phyloP scores from a whole-genome alignment of 2,888 invertebrate species.

The Drosophila rubida region DNA sequence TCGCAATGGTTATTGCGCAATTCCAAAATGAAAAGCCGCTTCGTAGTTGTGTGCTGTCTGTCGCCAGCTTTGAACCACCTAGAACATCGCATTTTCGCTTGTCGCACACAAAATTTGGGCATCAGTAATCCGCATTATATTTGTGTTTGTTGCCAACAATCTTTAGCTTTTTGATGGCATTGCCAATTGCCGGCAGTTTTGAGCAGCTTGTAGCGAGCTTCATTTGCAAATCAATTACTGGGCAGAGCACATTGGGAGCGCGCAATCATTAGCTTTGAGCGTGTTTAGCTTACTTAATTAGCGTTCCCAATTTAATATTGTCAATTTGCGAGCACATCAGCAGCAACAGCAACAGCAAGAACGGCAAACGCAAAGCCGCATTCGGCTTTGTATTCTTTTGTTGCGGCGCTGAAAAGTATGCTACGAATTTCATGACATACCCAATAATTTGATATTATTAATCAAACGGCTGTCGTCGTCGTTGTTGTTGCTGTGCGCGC shows the following conservation, averaged over 20 bases:
- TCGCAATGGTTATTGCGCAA: no score
- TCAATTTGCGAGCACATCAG: not conserved
- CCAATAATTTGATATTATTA: not conserved
- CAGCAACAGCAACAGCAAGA: no score
- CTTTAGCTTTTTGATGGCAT: not conserved
- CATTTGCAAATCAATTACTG: not conserved
- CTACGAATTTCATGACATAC: not conserved
- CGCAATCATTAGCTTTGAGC: constrained; percentile 3
- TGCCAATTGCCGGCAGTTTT: no score
- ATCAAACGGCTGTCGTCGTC: not conserved
- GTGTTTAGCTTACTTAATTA: constrained; percentile 3
- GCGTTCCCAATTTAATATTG: not conserved
- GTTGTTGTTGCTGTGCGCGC: not conserved
- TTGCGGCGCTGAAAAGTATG: not conserved
- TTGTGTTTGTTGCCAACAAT: no score
- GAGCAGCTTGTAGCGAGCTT: no score
- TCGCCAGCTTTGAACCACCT: no score
- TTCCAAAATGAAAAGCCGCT: no score
- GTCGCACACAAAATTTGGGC: no score
- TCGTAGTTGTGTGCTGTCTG: no score
- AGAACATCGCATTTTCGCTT: no score
- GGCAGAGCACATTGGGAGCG: not conserved
- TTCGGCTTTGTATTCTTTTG: not conserved
- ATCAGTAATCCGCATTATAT: no score
- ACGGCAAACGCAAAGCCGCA: no score